These are phyloP conservation scores for Gortyna flavago DNA, from an alignment of 2,888 invertebrate species.

Conservation along the genomic window DNA sequence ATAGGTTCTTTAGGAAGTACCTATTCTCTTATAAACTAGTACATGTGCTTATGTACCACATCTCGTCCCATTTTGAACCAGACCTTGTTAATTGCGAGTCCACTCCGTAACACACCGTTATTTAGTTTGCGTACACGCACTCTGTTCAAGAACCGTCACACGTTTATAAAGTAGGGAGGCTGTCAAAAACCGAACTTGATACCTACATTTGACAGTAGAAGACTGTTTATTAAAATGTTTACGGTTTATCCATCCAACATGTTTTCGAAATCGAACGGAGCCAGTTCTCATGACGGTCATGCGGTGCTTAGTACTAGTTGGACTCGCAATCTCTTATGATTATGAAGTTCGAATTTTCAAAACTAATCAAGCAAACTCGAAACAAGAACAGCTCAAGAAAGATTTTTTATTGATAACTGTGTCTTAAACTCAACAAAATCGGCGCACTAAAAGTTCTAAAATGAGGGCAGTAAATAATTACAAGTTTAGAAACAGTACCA, in stretches of 20 bases:
- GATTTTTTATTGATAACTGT: not conserved
- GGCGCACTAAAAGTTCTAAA: not conserved
- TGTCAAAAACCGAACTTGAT: not conserved
- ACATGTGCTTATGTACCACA: constrained; percentile 51
- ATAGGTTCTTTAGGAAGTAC: constrained; percentile 55
- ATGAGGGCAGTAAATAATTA: not conserved
- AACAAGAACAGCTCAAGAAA: not conserved
- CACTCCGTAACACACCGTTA: constrained; percentile 77
- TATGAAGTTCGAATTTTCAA: not conserved
- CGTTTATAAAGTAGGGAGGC: not conserved
- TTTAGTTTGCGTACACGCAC: constrained; percentile 67
- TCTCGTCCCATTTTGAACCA: constrained; percentile 76
- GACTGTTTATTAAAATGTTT: not conserved
- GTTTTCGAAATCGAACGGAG: not conserved
- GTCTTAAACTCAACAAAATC: not conserved
- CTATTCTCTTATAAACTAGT: constrained; percentile 54
- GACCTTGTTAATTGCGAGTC: constrained; percentile 80
- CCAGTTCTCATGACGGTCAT: not conserved
- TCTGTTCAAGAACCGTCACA: constrained; percentile 30
- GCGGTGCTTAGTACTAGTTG: not conserved
- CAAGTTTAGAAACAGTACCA: not conserved
- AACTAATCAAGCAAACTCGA: not conserved
- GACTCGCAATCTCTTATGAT: not conserved
- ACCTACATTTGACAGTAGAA: not conserved
- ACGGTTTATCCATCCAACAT: not conserved